A percentile compares a stretch with the other conserved stretches of the same genome.
These are phyloP conservation scores for Lutjanus erythropterus DNA, from an alignment of 2,113 vertebrate species.

Conservation along the genomic window DNA sequence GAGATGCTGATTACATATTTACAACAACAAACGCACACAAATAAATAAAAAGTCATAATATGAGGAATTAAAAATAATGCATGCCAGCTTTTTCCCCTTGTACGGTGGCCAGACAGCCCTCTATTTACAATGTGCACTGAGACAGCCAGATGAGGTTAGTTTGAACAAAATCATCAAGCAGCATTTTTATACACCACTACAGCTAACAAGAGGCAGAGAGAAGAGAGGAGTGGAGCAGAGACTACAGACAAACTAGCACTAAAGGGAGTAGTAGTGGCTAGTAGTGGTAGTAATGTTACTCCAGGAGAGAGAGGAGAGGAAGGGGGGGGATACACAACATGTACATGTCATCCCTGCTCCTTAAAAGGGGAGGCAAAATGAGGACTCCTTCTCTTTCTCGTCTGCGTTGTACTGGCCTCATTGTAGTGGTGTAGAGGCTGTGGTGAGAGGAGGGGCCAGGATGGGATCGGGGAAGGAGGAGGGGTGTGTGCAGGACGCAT, in stretches of 20 bases:
- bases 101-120: constrained; percentile 10
- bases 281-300: constrained; percentile 74
- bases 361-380: constrained; percentile 49
- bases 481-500: constrained; percentile 40
- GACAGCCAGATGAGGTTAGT: constrained; percentile 79
- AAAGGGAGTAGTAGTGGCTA: constrained; percentile 58
- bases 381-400: constrained; percentile 66
- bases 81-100: constrained; percentile 20
- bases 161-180: constrained; percentile 68
- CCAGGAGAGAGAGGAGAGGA: constrained; percentile 52
- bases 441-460: constrained; percentile 63
- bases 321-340: constrained; percentile 29
- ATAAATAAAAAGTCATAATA: constrained; percentile 65
- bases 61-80: constrained; percentile 51
- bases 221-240: constrained; percentile 54
- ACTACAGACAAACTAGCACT: constrained; percentile 60
- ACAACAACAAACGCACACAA: constrained; percentile 61
- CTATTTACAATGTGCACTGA: constrained; percentile 70
- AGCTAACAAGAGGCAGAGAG: constrained; percentile 58
- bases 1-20: constrained; percentile 51
- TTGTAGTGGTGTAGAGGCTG: constrained; percentile 67
- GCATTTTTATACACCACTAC: constrained; percentile 67
- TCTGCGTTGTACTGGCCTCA: constrained; percentile 72
- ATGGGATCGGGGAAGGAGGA: constrained; percentile 33
- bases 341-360: constrained; percentile 64